phyloP scores from a whole-genome alignment of 1,140 invertebrate genomes.

The Halesus radiatus region DNA sequence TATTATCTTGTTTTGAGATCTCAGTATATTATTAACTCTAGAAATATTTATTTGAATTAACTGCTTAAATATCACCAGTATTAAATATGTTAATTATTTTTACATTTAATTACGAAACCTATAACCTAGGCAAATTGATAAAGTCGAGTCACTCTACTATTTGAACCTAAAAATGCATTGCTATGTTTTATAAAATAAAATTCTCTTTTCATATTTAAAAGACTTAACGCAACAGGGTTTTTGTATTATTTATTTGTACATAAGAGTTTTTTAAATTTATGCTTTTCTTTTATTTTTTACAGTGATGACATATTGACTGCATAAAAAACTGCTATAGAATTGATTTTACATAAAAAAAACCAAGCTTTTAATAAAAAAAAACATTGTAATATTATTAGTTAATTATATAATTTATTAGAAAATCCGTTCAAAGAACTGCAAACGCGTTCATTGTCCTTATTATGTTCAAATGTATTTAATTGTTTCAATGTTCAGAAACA shows the following conservation, averaged over 20 bases:
- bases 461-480: too few species aligned
- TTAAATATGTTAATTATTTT: slow-evolving; percentile 35
- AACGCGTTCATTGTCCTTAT: too few species aligned
- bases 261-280: slow-evolving; percentile 1
- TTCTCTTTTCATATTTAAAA: slow-evolving; percentile 18
- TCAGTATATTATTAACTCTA: neutral
- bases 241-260: slow-evolving; percentile 37
- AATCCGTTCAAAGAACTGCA: too few species aligned
- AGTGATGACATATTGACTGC: neutral
- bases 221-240: slow-evolving; percentile 32
- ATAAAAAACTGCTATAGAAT: slow-evolving; percentile 22
- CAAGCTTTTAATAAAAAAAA: neutral
- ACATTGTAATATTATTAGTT: too few species aligned
- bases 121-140: neutral
- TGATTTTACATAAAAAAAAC: slow-evolving; percentile 6
- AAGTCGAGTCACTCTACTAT: neutral
- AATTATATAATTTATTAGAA: too few species aligned
- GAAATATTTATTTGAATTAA: slow-evolving; percentile 36
- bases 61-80: slow-evolving; percentile 47
- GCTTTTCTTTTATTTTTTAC: neutral
- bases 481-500: too few species aligned
- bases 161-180: too few species aligned
- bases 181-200: neutral
- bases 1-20: too few species aligned
- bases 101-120: too few species aligned